Conservation (phyloP, 2,113 vertebrate species). For the Corythaixoides concolor region DNA sequence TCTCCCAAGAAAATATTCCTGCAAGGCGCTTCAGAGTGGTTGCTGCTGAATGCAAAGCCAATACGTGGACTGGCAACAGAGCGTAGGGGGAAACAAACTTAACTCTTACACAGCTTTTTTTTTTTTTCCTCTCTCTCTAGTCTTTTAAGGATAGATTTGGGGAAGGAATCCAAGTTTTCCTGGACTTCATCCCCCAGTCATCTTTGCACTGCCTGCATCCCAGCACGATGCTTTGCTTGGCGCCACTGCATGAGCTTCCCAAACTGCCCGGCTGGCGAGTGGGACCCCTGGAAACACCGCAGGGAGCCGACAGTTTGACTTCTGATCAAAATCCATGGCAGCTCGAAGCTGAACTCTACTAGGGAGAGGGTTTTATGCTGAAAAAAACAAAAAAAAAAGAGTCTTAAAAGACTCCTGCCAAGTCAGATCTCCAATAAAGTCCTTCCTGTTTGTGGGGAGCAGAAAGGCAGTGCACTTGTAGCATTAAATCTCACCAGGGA, state of each 20-base stretch:
- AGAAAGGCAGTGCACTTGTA: not conserved
- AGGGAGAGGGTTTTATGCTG: no score
- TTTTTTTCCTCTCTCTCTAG: not conserved
- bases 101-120: not conserved
- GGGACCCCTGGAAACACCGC: not conserved
- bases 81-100: not conserved
- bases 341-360: not conserved
- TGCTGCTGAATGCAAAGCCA: not conserved
- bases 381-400: not conserved
- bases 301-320: not conserved
- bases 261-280: fast-evolving
- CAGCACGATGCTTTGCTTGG: not conserved
- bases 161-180: not conserved
- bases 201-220: not conserved
- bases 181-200: not conserved
- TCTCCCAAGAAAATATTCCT: not conserved
- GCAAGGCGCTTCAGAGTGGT: fast-evolving
- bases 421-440: not conserved
- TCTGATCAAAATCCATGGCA: no score
- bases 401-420: not conserved
- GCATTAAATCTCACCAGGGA: not conserved
- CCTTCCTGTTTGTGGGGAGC: not conserved
- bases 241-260: not conserved
- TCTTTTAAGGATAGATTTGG: not conserved
- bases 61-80: not conserved